These are phyloP conservation scores for Phocides pigmalion DNA, from an alignment of 1,140 invertebrate genomes.

Conservation along the genomic window DNA sequence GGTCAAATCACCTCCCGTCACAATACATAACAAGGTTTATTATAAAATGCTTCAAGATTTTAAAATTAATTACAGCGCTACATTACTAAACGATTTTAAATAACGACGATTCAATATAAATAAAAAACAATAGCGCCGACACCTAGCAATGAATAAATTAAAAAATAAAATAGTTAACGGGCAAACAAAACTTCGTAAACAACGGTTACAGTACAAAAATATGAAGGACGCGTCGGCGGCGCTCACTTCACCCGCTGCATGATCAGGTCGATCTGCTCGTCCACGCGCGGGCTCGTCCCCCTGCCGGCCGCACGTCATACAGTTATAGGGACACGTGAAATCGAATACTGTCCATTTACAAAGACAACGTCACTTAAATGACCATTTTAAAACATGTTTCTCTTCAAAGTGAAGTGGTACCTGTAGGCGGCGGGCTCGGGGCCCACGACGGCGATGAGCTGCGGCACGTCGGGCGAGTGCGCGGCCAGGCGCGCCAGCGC, in stretches of 20 bases:
- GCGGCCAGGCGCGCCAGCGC: slow-evolving; percentile 91
- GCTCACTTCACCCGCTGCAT: slow-evolving; percentile 84
- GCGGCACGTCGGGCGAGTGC: slow-evolving; percentile 92
- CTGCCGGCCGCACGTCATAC: too few relatives aligned
- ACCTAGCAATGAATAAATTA: slow-evolving; percentile 6
- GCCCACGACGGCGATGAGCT: slow-evolving; percentile 96
- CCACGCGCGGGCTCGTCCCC: slow-evolving; percentile 91
- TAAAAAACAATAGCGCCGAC: slow-evolving; percentile 12
- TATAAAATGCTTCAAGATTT: background rate
- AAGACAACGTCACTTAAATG: too few relatives aligned
- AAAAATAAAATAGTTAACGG: slow-evolving; percentile 21
- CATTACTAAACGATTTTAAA: background rate
- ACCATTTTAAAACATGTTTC: too few relatives aligned
- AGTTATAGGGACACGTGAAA: too few relatives aligned
- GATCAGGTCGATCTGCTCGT: slow-evolving; percentile 91
- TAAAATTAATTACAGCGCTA: background rate
- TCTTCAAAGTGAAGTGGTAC: too few relatives aligned
- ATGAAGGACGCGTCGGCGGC: background rate
- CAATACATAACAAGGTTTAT: too few relatives aligned
- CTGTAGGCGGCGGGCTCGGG: slow-evolving; percentile 92
- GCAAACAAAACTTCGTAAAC: slow-evolving; percentile 20
- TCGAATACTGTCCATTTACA: too few relatives aligned
- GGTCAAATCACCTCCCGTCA: too few relatives aligned
- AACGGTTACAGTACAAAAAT: background rate
- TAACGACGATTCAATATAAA: background rate